Evolutionary conservation across 2,113 vertebrate species (phyloP), one percentile per base, ranked within the genome.

Genomic region (Struthio camelus): DNA sequence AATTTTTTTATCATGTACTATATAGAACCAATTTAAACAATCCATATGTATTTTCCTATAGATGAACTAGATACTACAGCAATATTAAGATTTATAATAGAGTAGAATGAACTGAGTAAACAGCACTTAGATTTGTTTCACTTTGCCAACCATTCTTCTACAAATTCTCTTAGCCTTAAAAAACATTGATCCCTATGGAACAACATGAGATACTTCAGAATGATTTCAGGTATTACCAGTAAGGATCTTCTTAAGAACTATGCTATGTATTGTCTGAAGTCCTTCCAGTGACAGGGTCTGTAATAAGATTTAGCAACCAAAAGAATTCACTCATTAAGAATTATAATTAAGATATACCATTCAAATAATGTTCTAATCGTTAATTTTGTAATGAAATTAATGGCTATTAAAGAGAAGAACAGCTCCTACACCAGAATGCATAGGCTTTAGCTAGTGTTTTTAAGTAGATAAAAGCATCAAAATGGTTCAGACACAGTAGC

Each of bases 21-120:
- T 36, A 87, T 53, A 73, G 56, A 82, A 76, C 34, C 46, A 80
- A 96, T 89, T 92, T 87, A 94, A 97, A 94, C 86, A 88, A 97
- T 92, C 89, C 94, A 73, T 97, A 91, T 92, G 17, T 77, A 67
- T 81, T 83, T 90, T 81, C 28, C 58, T 44, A 24, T 4, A 71
- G 20, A 66, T 81, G 22, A 97, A 89, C 17, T 16, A 61, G 80
- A 95, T 64, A 67, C 51, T 89, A 58, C 87, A 90, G 90, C 18
- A 87, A 92, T 36, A 72, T 50, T 86, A 83, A 90, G 89, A 97
- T 94, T 95, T 96, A 73, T 59, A 93, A 91, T 1, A 67, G 53
- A 72, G 19, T 82, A 87, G 87, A 54, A 16, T 76, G 72, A 85
- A 84, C 42, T 80, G 94, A 93, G 51, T 65, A 95, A 97, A 93